Evolutionary conservation across 2,888 invertebrate genomes (phyloP).

Genomic region (Gymnocheta viridis): DNA sequence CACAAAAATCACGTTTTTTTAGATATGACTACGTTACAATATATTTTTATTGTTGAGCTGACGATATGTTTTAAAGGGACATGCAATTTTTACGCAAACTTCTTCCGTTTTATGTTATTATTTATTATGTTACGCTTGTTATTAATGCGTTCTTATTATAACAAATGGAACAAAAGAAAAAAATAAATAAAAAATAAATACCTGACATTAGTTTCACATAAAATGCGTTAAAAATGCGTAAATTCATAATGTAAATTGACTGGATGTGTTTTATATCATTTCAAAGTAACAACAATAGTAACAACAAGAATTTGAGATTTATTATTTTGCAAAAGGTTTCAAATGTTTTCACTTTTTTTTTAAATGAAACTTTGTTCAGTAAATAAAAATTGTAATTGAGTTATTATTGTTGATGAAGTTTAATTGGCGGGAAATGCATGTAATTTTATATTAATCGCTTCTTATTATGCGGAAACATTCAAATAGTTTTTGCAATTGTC

Average conservation of each 20-base stretch:
- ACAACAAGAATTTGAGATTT: neutral
- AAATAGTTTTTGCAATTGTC: neutral
- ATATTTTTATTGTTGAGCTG: no score
- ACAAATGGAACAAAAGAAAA: neutral
- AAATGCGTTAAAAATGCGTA: conserved; percentile 67
- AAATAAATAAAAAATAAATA: neutral
- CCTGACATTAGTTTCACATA: conserved; percentile 57
- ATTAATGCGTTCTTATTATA: conserved; percentile 10
- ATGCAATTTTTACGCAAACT: conserved; percentile 38
- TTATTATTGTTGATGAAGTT: conserved; percentile 55
- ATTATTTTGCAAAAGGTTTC: neutral
- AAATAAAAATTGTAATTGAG: conserved; percentile 47
- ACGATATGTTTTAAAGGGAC: neutral
- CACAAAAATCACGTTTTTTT: no score
- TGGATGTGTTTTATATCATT: conserved; percentile 7
- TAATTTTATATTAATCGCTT: neutral
- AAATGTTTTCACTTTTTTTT: neutral
- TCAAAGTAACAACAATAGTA: neutral
- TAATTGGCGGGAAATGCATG: conserved; percentile 52
- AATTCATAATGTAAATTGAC: conserved; percentile 49
- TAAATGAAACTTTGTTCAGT: conserved; percentile 7
- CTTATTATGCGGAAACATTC: neutral
- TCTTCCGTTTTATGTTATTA: conserved; percentile 4
- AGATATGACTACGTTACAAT: no score
- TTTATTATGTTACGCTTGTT: conserved; percentile 20